phyloP scores from a whole-genome alignment of 2,888 invertebrate species.

The Auanema sp. region DNA sequence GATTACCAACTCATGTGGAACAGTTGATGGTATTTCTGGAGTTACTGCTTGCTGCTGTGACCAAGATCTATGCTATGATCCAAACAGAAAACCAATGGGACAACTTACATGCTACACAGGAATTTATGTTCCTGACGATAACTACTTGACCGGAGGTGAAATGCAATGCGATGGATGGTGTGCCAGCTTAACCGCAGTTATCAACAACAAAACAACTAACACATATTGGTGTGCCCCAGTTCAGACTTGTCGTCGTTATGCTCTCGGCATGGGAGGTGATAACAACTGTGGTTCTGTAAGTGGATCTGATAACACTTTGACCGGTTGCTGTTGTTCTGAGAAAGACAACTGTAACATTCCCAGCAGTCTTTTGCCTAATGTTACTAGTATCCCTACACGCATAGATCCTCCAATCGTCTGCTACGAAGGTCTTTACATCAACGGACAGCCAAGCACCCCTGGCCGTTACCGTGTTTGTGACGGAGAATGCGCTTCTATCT shows the following conservation, averaged over 20 bases:
- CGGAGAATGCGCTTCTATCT: slow-evolving; percentile 38
- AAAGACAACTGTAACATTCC: slow-evolving; percentile 36
- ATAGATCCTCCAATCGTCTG: slow-evolving; percentile 35
- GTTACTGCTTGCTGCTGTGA: slow-evolving; percentile 27
- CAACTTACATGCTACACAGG: slow-evolving; percentile 31
- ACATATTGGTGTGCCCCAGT: slow-evolving; percentile 43
- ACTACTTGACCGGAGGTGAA: slow-evolving; percentile 36
- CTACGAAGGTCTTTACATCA: slow-evolving; percentile 37
- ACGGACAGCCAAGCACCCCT: slow-evolving; percentile 20
- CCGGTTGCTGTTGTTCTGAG: slow-evolving; percentile 36
- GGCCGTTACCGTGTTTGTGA: slow-evolving; percentile 28
- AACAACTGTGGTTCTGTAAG: slow-evolving; percentile 35
- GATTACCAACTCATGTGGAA: slow-evolving; percentile 19
- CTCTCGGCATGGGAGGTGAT: slow-evolving; percentile 42
- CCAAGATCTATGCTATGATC: slow-evolving; percentile 22
- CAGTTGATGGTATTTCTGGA: slow-evolving; percentile 4
- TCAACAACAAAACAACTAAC: slow-evolving; percentile 38
- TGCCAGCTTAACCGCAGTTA: slow-evolving; percentile 27
- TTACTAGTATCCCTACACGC: slow-evolving; percentile 21
- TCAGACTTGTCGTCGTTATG: slow-evolving; percentile 33
- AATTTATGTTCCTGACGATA: slow-evolving; percentile 34
- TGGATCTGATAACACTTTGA: slow-evolving; percentile 31
- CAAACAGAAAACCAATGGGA: slow-evolving; percentile 18
- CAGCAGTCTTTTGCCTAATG: slow-evolving; percentile 15
- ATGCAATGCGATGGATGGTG: slow-evolving; percentile 45